A percentile compares a stretch with the other conserved stretches of the same genome.
Evolutionary conservation across 2,888 invertebrate species (phyloP).

Genomic region (Choristoneura rosaceana): DNA sequence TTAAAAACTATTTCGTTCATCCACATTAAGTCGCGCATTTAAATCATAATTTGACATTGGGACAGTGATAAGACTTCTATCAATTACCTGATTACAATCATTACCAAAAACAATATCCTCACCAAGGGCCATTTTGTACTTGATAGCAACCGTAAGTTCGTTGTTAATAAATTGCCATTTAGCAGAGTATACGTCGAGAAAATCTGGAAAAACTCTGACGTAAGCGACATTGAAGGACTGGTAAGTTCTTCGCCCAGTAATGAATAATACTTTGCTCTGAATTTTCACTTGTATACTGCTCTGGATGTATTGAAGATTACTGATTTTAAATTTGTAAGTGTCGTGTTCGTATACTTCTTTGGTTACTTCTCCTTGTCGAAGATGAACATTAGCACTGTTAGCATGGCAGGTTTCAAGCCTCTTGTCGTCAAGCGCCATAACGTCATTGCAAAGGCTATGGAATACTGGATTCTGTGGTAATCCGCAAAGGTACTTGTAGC

Average conservation of each 20-base stretch:
- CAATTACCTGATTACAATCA: too few relatives aligned
- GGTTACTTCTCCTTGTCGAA: neutral
- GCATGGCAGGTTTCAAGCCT: too few relatives aligned
- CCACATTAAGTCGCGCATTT: neutral
- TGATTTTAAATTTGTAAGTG: conserved; percentile 11
- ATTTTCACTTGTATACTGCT: conserved; percentile 28
- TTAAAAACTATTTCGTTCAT: neutral
- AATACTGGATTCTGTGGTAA: too few relatives aligned
- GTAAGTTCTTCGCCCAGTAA: conserved; percentile 9
- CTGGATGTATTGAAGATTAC: conserved; percentile 17
- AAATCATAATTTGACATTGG: conserved; percentile 5
- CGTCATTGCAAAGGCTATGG: too few relatives aligned
- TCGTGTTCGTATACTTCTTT: conserved; percentile 22
- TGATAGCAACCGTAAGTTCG: conserved; percentile 13
- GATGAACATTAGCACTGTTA: too few relatives aligned
- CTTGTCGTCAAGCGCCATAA: conserved; percentile 11
- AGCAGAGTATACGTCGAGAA: conserved; percentile 5
- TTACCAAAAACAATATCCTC: neutral
- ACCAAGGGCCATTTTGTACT: conserved; percentile 5
- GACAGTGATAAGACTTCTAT: conserved; percentile 1
- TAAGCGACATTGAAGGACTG: conserved; percentile 9
- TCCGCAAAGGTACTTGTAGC: too few relatives aligned
- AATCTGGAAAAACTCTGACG: conserved; percentile 18
- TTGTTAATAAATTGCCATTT: conserved; percentile 21
- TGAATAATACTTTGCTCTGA: conserved; percentile 25